phyloP scores from a whole-genome alignment of 2,797 vertebrate genomes.

The Ptychobarbus kaznakovi region DNA sequence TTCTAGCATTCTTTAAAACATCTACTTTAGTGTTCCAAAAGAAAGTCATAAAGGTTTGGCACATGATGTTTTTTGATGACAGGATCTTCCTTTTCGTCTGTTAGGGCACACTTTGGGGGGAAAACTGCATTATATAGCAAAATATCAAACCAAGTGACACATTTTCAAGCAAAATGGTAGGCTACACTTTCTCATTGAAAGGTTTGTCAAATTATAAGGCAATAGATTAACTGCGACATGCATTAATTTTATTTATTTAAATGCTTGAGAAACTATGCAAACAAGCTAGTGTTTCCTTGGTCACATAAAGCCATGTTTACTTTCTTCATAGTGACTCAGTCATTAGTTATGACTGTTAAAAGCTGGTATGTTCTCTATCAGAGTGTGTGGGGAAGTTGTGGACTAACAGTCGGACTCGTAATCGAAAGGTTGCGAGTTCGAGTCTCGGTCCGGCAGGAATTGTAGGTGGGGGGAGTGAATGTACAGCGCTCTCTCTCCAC shows the following conservation, averaged over 20 bases:
- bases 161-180: not conserved
- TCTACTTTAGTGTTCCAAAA: not conserved
- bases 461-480: too few relatives aligned
- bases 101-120: not conserved
- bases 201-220: not conserved
- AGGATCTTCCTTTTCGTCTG: not conserved
- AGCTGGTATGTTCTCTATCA: conserved; percentile 1
- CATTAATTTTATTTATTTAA: not conserved
- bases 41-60: not conserved
- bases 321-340: not conserved
- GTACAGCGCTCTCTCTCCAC: too few relatives aligned
- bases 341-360: not conserved
- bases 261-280: not conserved
- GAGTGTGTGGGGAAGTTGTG: not conserved
- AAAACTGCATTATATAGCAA: not conserved
- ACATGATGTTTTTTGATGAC: not conserved
- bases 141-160: not conserved
- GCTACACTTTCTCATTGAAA: not conserved
- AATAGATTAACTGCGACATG: not conserved
- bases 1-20: not conserved
- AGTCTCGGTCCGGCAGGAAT: too few relatives aligned
- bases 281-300: not conserved
- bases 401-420: too few relatives aligned
- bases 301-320: not conserved
- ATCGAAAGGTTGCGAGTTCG: too few relatives aligned